These are phyloP conservation scores for Amphipyra tragopoginis DNA, from an alignment of 2,888 invertebrate genomes.

Conservation along the genomic window DNA sequence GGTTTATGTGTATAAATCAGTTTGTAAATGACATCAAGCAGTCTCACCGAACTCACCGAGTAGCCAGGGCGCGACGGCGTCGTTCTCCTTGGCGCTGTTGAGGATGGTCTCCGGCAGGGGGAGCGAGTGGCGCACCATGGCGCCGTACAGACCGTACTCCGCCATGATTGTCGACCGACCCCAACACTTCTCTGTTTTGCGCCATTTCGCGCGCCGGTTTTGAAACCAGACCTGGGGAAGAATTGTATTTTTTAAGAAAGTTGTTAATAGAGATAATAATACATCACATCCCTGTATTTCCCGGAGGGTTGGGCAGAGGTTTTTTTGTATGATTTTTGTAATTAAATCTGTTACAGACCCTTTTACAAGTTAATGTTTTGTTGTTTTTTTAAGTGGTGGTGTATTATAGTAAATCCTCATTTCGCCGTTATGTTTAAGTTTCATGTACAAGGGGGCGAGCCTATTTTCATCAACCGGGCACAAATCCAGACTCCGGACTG, in stretches of 20 bases:
- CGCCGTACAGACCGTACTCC: slow-evolving; percentile 99
- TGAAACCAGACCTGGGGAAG: slow-evolving; percentile 98
- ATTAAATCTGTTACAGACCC: too few species aligned
- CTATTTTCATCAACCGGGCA: too few species aligned
- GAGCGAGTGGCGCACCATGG: slow-evolving; percentile 99
- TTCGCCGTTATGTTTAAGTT: too few species aligned
- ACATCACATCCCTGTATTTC: too few species aligned
- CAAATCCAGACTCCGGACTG: too few species aligned
- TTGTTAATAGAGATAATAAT: too few species aligned
- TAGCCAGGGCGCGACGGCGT: slow-evolving; percentile 99
- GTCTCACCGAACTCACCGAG: slow-evolving; percentile 93
- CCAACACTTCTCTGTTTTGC: slow-evolving; percentile 99
- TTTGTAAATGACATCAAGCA: slow-evolving; percentile 55
- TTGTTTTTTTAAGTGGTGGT: too few species aligned
- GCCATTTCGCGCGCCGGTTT: slow-evolving; percentile 99
- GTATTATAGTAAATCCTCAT: too few species aligned
- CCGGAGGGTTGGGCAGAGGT: too few species aligned
- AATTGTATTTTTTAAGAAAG: slow-evolving; percentile 2
- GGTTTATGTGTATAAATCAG: not conserved
- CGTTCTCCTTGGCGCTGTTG: slow-evolving; percentile 98
- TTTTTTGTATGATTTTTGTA: too few species aligned
- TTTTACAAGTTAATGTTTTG: too few species aligned
- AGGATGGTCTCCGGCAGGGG: slow-evolving; percentile 99
- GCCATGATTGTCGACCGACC: slow-evolving; percentile 99
- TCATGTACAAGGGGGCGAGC: too few species aligned